Evolutionary conservation across 1,140 invertebrate species (phyloP).

Genomic region (Polypedilum vanderplanki): DNA sequence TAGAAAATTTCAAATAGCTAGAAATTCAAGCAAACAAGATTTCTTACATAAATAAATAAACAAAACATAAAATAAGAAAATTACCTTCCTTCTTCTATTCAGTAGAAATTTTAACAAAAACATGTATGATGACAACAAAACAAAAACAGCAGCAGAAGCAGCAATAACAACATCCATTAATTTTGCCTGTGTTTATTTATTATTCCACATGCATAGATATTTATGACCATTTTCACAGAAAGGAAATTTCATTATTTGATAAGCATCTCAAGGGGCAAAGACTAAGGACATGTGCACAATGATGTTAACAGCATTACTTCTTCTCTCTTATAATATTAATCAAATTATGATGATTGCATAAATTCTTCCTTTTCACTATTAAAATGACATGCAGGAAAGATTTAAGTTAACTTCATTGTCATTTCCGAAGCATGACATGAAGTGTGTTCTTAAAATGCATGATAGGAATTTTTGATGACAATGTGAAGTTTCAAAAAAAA

Average conservation of each 20-base stretch:
- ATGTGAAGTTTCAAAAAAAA: neutral
- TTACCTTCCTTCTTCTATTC: too few relatives aligned
- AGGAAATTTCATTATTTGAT: conserved; percentile 28
- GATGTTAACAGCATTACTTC: neutral
- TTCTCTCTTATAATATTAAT: conserved; percentile 1
- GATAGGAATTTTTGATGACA: conserved; percentile 12
- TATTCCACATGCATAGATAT: conserved; percentile 20
- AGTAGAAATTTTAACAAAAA: too few relatives aligned
- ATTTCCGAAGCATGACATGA: neutral
- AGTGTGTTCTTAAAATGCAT: neutral
- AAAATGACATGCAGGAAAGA: too few relatives aligned
- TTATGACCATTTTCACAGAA: conserved; percentile 21
- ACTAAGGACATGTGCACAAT: neutral
- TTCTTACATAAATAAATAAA: too few relatives aligned
- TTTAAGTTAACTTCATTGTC: too few relatives aligned
- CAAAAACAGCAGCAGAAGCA: too few relatives aligned
- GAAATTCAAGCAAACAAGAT: too few relatives aligned
- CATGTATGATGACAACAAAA: too few relatives aligned
- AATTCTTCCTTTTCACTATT: neutral
- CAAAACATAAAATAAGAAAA: too few relatives aligned
- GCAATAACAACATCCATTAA: too few relatives aligned
- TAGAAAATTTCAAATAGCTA: too few relatives aligned
- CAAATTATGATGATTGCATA: conserved; percentile 24
- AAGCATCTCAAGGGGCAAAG: neutral
- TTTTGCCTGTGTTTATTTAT: neutral